Conservation (phyloP, 2,797 vertebrate species). For the Pristis pectinata region DNA sequence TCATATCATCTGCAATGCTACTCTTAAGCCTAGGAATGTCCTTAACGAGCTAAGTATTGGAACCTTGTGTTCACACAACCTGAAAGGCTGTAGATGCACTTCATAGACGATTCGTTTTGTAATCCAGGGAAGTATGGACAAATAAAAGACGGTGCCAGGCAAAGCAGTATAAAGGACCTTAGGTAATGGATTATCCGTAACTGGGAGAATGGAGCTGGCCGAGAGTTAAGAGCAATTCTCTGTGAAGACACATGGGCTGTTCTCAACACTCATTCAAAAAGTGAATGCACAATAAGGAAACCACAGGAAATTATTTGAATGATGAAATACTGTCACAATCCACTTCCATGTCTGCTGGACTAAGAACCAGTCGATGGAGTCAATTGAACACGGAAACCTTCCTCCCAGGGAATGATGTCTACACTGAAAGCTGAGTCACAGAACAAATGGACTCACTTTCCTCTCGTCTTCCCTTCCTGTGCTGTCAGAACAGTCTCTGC, state of each 20-base stretch:
- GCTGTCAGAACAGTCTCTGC: neutral
- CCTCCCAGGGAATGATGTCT: neutral
- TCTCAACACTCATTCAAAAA: neutral
- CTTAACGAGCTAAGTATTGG: neutral
- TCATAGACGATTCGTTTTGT: neutral
- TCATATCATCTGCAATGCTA: slow-evolving; percentile 1
- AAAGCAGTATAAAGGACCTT: neutral
- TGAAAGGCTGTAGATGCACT: neutral
- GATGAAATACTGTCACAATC: neutral
- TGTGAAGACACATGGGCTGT: neutral
- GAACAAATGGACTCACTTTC: neutral
- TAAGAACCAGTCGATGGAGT: neutral
- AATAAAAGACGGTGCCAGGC: neutral
- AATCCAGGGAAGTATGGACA: neutral
- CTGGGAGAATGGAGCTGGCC: neutral
- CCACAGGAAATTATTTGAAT: neutral
- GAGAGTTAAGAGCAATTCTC: neutral
- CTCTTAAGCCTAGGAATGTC: neutral
- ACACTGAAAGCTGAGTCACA: neutral
- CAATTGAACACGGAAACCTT: neutral
- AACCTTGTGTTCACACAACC: neutral
- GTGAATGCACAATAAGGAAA: neutral
- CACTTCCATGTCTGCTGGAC: neutral
- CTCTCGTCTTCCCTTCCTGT: neutral
- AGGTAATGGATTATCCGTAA: neutral